These are phyloP conservation scores for Caenorhabditis doughertyi DNA, from an alignment of 2,888 invertebrate genomes.

Conservation along the genomic window DNA sequence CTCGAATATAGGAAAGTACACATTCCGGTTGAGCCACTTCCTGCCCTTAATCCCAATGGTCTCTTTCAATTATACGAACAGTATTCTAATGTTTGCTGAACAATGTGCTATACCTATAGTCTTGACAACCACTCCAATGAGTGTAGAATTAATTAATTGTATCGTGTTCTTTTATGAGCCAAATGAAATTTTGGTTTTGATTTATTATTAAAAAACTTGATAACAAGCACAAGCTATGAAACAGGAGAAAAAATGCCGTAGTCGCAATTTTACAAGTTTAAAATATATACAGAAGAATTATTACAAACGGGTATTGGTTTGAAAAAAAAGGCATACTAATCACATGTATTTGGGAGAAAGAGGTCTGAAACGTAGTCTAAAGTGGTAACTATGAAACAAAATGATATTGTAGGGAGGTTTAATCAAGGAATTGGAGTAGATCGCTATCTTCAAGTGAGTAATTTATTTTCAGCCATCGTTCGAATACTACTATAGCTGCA, in stretches of 20 bases:
- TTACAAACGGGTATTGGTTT: background rate
- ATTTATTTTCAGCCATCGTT: background rate
- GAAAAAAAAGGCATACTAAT: constrained; percentile 12
- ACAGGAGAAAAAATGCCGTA: background rate
- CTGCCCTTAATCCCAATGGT: constrained; percentile 46
- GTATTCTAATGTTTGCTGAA: constrained; percentile 35
- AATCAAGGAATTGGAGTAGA: background rate
- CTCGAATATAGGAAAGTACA: constrained; percentile 31
- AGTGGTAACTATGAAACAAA: background rate
- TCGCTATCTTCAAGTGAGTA: background rate
- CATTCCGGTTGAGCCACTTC: constrained; percentile 52
- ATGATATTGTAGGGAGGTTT: background rate
- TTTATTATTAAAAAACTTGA: background rate
- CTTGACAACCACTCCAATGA: constrained; percentile 27
- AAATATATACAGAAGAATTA: constrained; percentile 15
- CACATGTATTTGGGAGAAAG: constrained; percentile 10
- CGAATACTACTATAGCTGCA: constrained; percentile 32
- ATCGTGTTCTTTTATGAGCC: background rate
- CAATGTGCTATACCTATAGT: background rate
- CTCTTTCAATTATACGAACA: constrained; percentile 47
- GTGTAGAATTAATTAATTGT: constrained; percentile 15
- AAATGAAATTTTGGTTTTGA: too few relatives aligned
- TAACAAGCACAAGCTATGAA: background rate
- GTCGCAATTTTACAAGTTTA: background rate
- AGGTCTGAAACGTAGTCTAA: constrained; percentile 1